Conservation (phyloP, 2,888 invertebrate species). For the Synergus gifuensis region DNA sequence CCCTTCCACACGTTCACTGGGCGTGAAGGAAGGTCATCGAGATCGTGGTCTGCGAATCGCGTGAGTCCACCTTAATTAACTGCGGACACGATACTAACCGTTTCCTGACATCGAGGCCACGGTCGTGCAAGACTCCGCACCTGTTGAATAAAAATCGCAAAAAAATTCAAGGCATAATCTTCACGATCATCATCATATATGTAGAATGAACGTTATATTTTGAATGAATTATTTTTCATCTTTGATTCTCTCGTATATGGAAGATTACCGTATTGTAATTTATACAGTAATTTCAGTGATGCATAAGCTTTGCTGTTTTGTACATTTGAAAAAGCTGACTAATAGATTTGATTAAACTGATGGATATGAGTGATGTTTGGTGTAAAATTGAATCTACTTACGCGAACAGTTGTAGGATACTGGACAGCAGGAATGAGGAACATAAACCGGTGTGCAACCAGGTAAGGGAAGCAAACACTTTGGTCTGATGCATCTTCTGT, state of each 20-base stretch:
- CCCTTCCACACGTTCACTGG: conserved; percentile 32
- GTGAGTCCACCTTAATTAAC: conserved; percentile 39
- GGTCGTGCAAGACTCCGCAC: conserved; percentile 63
- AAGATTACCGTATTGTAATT: too few relatives aligned
- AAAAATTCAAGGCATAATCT: conserved; percentile 43
- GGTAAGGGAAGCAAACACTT: conserved; percentile 87
- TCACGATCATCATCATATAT: conserved; percentile 42
- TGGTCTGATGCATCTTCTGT: conserved; percentile 85
- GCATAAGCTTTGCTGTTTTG: too few relatives aligned
- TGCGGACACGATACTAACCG: conserved; percentile 62
- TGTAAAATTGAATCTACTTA: conserved; percentile 58
- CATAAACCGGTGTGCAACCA: conserved; percentile 84
- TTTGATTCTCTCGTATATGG: too few relatives aligned
- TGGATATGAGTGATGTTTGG: too few relatives aligned
- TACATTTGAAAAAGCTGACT: too few relatives aligned
- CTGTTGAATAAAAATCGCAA: conserved; percentile 49
- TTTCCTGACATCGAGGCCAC: conserved; percentile 64
- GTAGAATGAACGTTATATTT: too few relatives aligned
- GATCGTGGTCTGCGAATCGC: conserved; percentile 31
- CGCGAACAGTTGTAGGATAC: conserved; percentile 86
- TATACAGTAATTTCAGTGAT: too few relatives aligned
- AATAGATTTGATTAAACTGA: too few relatives aligned
- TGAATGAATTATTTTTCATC: too few relatives aligned
- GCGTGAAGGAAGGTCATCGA: conserved; percentile 28
- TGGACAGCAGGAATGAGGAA: conserved; percentile 87